phyloP scores from a whole-genome alignment of 1,140 invertebrate genomes.

The Helicorthomorpha holstii region DNA sequence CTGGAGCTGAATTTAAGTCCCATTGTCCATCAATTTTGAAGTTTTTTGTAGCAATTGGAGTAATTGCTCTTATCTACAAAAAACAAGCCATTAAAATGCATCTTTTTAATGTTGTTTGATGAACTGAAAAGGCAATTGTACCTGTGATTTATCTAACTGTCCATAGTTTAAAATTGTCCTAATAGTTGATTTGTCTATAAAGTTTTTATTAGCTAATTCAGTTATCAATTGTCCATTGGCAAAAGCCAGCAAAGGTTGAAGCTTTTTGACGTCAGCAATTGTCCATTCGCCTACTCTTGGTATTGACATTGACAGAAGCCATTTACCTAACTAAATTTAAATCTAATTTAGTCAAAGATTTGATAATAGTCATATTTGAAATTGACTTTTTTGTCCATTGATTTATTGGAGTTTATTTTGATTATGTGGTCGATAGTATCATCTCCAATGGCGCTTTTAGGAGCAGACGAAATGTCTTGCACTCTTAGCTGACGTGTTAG shows the following conservation, averaged over 20 bases:
- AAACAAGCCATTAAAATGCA: too few relatives aligned
- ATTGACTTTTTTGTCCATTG: too few relatives aligned
- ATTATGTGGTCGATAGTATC: too few relatives aligned
- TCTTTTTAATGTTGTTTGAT: not conserved
- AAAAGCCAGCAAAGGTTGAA: not conserved
- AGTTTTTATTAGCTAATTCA: not conserved
- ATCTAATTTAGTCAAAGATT: too few relatives aligned
- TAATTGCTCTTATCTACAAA: not conserved
- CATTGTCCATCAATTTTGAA: not conserved
- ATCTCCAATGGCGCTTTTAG: too few relatives aligned
- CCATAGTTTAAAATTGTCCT: not conserved
- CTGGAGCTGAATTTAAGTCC: not conserved
- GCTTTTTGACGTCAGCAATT: not conserved
- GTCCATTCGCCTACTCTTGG: not conserved
- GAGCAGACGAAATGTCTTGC: too few relatives aligned
- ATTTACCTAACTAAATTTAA: not conserved
- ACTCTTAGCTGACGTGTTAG: too few relatives aligned
- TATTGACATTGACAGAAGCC: not conserved
- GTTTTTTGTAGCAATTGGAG: not conserved
- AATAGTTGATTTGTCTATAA: not conserved
- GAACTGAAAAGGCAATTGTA: not conserved
- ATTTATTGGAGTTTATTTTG: too few relatives aligned
- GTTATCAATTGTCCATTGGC: not conserved
- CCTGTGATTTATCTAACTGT: not conserved
- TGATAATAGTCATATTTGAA: too few relatives aligned